Evolutionary conservation across 2,888 invertebrate genomes (phyloP), one percentile per base, ranked within the genome.

Genomic region (Drosophila limbata): DNA sequence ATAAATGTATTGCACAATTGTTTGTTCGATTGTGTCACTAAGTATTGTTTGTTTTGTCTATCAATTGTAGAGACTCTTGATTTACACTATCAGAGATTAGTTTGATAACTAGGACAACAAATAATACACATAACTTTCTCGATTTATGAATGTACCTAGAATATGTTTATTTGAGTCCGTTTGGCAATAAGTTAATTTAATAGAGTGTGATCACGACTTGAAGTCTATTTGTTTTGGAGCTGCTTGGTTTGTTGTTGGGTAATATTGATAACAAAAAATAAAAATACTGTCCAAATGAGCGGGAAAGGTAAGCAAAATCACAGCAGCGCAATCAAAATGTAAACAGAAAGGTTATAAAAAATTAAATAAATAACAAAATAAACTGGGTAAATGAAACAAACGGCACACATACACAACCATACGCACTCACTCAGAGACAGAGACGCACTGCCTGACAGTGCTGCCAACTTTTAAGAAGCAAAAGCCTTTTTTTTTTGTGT

Each of bases 301-400:
- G 15, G 56, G 40, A 39, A 42, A 62, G 35, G 37, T 9, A 15
- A 45, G 50, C 28, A 51, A 53, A 61, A 47, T 21, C 19, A 53
- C 45, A 61, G 64, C 51, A 47, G 51, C 82, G 69, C 83, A 84
- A 87, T 84, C 83, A 81, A 77, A 81, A 71, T 69, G 79, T 77
- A 84, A 87, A 87, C 79, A 84, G 60, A 74, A 57, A 55, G 40
- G 67, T 68, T 72, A 71, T 79, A 77, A 84, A 67, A 73, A 85
- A 73, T 80, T 76, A 66, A 83, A 66, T 72, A 88, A 81, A 65
- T 72, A 86, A 88, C 77, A 73, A 84, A 87, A 81, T 82, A 80
- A 84, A 45, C 69, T 59, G 64, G 53, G 51, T 52, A 73, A 69
- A 78, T 63, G 75, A 75, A 57, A 61, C 71, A 75, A 62, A 57